Conservation (phyloP, 1,140 invertebrate species). For the Metopolophium dirhodum region DNA sequence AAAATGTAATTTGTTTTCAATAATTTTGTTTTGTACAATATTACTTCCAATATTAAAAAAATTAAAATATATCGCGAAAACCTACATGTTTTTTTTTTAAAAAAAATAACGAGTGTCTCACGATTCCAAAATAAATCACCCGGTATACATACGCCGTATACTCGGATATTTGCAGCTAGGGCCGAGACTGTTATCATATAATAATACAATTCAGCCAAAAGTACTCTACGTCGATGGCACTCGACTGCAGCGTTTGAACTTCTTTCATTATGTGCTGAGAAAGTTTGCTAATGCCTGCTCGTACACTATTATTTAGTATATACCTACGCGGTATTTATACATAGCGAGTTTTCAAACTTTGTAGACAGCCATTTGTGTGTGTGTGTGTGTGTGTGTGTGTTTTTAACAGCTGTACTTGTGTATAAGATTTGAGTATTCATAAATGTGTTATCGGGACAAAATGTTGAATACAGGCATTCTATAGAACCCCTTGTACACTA, state of each 20-base stretch:
- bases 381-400: too few relatives aligned
- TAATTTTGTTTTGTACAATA: too few relatives aligned
- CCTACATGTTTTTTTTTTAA: too few relatives aligned
- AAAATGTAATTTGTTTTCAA: too few relatives aligned
- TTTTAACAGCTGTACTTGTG: too few relatives aligned
- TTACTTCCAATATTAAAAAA: too few relatives aligned
- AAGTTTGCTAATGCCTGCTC: neutral
- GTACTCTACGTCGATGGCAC: neutral
- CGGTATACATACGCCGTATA: neutral
- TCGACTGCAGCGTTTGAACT: neutral
- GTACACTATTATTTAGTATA: constrained; percentile 7
- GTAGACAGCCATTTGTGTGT: neutral
- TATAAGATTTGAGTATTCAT: too few relatives aligned
- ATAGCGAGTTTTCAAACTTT: neutral
- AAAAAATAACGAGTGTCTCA: neutral
- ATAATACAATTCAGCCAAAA: neutral
- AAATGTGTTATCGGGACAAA: too few relatives aligned
- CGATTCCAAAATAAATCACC: neutral
- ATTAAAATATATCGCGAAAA: too few relatives aligned
- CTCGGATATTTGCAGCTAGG: neutral
- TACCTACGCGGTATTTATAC: neutral
- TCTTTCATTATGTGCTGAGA: neutral
- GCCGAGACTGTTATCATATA: neutral
- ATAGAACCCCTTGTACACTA: too few relatives aligned
- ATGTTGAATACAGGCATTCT: too few relatives aligned